These are phyloP conservation scores for Oxyruncus cristatus DNA, from an alignment of 2,113 vertebrate genomes.

Conservation along the genomic window DNA sequence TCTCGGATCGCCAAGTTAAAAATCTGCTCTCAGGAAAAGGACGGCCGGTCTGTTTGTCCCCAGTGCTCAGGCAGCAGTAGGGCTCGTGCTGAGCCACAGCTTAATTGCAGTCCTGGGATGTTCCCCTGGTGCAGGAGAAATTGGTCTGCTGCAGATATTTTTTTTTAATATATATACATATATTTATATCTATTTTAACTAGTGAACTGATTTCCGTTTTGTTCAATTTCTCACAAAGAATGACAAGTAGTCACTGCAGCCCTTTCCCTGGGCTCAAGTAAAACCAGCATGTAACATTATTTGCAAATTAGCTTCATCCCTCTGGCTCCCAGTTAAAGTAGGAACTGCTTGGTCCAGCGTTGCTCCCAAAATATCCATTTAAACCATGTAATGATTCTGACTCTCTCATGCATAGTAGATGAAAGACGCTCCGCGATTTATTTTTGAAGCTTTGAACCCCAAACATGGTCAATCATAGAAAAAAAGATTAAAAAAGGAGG, in stretches of 20 bases:
- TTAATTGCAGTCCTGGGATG: background rate
- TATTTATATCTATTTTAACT: background rate
- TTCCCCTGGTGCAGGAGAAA: background rate
- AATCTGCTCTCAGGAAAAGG: background rate
- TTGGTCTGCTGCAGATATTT: background rate
- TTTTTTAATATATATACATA: no score
- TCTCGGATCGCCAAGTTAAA: accelerated
- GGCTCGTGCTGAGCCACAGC: background rate
- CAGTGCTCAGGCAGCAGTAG: background rate
- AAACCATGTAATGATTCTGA: constrained; percentile 10
- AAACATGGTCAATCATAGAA: constrained; percentile 5
- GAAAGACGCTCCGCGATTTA: background rate
- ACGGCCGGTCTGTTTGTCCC: background rate
- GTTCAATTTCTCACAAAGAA: background rate
- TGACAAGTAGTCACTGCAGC: constrained; percentile 7
- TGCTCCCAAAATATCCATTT: constrained; percentile 16
- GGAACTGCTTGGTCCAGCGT: background rate
- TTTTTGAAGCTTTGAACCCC: constrained; percentile 49
- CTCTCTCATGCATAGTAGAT: background rate
- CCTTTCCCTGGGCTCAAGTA: background rate
- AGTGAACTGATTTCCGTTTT: background rate
- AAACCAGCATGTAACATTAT: constrained; percentile 13
- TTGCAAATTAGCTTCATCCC: constrained; percentile 35
- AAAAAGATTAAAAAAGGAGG: constrained; percentile 10
- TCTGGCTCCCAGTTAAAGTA: background rate